phyloP scores from a whole-genome alignment of 2,888 invertebrate genomes.

The Hemistola chrysoprasaria region DNA sequence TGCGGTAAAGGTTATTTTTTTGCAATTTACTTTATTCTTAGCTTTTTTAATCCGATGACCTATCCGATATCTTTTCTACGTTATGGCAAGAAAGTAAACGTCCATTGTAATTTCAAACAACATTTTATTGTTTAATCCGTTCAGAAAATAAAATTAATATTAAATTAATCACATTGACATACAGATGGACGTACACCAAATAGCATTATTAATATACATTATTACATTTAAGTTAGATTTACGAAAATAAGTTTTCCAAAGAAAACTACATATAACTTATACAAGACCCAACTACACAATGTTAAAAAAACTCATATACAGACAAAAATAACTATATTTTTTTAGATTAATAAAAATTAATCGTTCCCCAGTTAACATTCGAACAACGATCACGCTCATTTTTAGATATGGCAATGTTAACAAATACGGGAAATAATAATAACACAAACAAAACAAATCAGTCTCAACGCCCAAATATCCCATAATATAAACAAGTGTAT shows the following conservation, averaged over 20 bases:
- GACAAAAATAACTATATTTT: constrained; percentile 74
- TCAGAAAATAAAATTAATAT: constrained; percentile 66
- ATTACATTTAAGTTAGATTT: constrained; percentile 64
- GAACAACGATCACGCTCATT: constrained; percentile 38
- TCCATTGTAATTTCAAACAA: constrained; percentile 74
- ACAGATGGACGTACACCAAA: constrained; percentile 81
- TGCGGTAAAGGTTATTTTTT: no score
- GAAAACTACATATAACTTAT: constrained; percentile 54
- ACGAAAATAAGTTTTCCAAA: constrained; percentile 62
- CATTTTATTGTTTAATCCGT: constrained; percentile 82
- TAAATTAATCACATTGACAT: constrained; percentile 79
- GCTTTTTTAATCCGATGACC: neutral
- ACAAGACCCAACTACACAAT: constrained; percentile 71
- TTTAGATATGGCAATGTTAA: constrained; percentile 56
- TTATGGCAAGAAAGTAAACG: constrained; percentile 46
- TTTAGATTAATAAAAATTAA: constrained; percentile 53
- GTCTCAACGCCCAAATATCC: constrained; percentile 77
- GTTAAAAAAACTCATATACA: constrained; percentile 79
- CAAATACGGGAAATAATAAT: constrained; percentile 68
- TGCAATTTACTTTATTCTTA: constrained; percentile 9
- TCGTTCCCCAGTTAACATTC: constrained; percentile 44
- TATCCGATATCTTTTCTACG: no score
- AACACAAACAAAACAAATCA: constrained; percentile 82
- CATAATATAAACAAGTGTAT: constrained; percentile 46
- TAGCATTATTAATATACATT: constrained; percentile 72